Conservation (phyloP, 2,797 vertebrate species). For the Xerus rutilus region DNA sequence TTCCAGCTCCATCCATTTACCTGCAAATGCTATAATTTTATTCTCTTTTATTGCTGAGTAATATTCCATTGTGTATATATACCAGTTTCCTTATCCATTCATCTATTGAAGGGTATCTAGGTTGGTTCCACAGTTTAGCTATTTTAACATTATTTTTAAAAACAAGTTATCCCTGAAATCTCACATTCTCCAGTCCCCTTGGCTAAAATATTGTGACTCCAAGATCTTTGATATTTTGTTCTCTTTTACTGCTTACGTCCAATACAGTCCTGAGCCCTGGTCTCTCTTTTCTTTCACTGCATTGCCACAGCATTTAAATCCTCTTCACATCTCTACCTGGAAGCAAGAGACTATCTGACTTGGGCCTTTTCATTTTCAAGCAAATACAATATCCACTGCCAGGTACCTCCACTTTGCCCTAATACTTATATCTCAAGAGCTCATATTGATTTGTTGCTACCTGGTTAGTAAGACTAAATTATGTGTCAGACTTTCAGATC, state of each 20-base stretch:
- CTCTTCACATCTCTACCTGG: not conserved
- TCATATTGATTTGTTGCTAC: not conserved
- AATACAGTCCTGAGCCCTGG: not conserved
- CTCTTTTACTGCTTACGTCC: not conserved
- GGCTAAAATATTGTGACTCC: not conserved
- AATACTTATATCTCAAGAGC: not conserved
- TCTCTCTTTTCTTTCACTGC: not conserved
- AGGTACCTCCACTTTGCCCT: not conserved
- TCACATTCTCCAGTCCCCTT: not conserved
- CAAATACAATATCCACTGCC: not conserved
- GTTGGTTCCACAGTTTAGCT: too few relatives aligned
- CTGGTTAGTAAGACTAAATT: not conserved
- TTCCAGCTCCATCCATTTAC: too few relatives aligned
- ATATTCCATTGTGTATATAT: too few relatives aligned
- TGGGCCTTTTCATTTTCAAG: not conserved
- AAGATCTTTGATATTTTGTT: not conserved
- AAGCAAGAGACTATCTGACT: not conserved
- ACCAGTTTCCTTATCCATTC: too few relatives aligned
- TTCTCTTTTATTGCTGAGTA: too few relatives aligned
- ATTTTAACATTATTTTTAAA: not conserved
- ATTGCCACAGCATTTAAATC: not conserved
- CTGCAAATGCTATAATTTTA: too few relatives aligned
- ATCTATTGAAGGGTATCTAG: too few relatives aligned
- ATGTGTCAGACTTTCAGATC: not conserved
- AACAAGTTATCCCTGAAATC: not conserved